Evolutionary conservation across 2,797 vertebrate genomes (phyloP).

Genomic region (Sebastes steindachneri): DNA sequence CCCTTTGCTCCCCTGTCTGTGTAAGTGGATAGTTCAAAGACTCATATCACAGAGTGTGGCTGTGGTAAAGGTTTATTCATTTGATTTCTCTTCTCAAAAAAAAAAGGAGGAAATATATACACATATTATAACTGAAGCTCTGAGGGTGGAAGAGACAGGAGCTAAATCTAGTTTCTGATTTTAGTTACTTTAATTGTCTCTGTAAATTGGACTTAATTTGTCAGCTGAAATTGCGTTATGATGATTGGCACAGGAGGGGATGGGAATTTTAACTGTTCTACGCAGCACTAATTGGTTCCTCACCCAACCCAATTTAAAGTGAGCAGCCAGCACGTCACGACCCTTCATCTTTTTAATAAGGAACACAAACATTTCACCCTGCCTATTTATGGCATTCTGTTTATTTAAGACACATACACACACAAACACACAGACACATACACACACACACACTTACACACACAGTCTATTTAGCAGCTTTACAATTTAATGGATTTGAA

Average conservation of each 20-base stretch:
- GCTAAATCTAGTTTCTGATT: conserved; percentile 31
- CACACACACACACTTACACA: neutral
- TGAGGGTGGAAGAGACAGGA: neutral
- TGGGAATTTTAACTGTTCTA: conserved; percentile 55
- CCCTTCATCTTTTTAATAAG: conserved; percentile 57
- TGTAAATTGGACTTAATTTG: conserved; percentile 76
- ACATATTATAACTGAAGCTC: neutral
- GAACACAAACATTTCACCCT: conserved; percentile 57
- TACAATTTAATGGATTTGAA: conserved; percentile 30
- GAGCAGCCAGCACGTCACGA: conserved; percentile 53
- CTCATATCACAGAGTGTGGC: conserved; percentile 12
- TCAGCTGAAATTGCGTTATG: conserved; percentile 71
- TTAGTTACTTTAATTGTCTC: conserved; percentile 65
- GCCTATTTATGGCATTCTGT: conserved; percentile 41
- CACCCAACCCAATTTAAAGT: conserved; percentile 58
- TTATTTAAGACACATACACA: conserved; percentile 18
- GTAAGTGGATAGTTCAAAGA: conserved; percentile 7
- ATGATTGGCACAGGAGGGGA: conserved; percentile 80
- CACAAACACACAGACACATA: neutral
- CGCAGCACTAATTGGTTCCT: conserved; percentile 68
- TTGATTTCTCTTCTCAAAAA: neutral
- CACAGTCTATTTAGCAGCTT: conserved; percentile 21
- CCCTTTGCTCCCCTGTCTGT: neutral
- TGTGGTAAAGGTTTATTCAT: conserved; percentile 16
- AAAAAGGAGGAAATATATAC: neutral